Evolutionary conservation across 2,888 invertebrate genomes (phyloP).

Genomic region (Drosophila colorata): DNA sequence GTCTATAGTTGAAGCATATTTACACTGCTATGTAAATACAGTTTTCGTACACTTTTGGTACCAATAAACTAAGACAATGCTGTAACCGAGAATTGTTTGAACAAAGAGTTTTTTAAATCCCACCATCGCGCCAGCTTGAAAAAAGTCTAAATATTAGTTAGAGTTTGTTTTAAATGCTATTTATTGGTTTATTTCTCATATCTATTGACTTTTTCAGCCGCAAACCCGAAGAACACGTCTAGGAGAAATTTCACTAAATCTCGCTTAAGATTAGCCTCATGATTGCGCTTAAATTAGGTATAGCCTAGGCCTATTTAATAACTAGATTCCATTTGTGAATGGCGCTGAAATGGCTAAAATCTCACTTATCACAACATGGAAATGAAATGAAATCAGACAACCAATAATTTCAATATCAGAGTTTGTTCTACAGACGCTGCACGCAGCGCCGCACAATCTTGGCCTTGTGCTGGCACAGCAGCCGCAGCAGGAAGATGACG

Average conservation of each 20-base stretch:
- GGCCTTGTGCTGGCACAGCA: constrained; percentile 82
- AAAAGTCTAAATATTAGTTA: neutral
- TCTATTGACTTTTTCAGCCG: constrained; percentile 14
- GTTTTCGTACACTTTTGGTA: constrained; percentile 59
- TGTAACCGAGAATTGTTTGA: constrained; percentile 11
- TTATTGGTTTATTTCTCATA: constrained; percentile 22
- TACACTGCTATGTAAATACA: constrained; percentile 57
- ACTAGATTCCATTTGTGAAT: constrained; percentile 43
- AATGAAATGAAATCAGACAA: constrained; percentile 30
- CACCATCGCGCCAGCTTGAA: too few relatives aligned
- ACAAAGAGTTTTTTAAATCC: neutral
- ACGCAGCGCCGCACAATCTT: constrained; percentile 83
- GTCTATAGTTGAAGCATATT: constrained; percentile 52
- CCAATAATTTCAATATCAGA: neutral
- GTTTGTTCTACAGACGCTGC: constrained; percentile 66
- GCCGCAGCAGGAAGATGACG: constrained; percentile 76
- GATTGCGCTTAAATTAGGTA: constrained; percentile 44
- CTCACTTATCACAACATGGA: constrained; percentile 67
- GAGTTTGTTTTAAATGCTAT: constrained; percentile 20
- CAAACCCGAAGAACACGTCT: neutral
- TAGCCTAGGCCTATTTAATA: constrained; percentile 28
- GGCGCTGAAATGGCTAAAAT: constrained; percentile 52
- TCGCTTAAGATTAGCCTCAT: constrained; percentile 56
- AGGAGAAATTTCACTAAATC: constrained; percentile 18
- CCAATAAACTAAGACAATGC: constrained; percentile 41